Evolutionary conservation across 1,140 invertebrate genomes (phyloP).

Genomic region (Dryas iulia): DNA sequence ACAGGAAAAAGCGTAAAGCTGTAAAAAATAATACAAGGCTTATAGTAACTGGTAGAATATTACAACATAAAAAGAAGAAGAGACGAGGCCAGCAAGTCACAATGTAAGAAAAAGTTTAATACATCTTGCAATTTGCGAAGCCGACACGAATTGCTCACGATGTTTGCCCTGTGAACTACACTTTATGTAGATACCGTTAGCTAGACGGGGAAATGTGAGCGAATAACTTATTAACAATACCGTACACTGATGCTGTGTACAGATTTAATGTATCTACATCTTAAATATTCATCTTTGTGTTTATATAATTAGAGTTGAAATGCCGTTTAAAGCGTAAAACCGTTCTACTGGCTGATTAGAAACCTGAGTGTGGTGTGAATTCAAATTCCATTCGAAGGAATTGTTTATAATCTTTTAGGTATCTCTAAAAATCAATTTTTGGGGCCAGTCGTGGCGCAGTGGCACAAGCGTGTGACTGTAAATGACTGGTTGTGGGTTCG

Average conservation of each 20-base stretch:
- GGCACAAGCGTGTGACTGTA: too few species aligned
- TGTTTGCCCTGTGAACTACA: constrained; percentile 30
- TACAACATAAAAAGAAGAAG: background rate
- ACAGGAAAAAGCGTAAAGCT: too few species aligned
- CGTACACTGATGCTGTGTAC: constrained; percentile 7
- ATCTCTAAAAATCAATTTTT: too few species aligned
- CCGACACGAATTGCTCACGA: constrained; percentile 29
- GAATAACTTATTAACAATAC: constrained; percentile 15
- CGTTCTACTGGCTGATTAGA: too few species aligned
- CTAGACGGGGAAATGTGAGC: constrained; percentile 13
- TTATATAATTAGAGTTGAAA: background rate
- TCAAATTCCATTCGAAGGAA: too few species aligned
- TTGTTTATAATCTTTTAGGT: too few species aligned
- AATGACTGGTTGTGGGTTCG: too few species aligned
- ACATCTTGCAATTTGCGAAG: constrained; percentile 34
- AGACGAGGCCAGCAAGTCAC: background rate
- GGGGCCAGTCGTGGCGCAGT: too few species aligned
- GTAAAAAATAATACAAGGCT: too few species aligned
- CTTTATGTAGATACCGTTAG: constrained; percentile 23
- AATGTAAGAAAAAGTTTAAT: constrained; percentile 4
- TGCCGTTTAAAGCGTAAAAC: background rate
- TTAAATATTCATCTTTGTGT: constrained; percentile 5
- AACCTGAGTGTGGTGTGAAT: too few species aligned
- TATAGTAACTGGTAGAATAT: too few species aligned
- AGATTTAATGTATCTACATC: constrained; percentile 1